Conservation (phyloP, 2,888 invertebrate genomes). For the Myopa tessellatipennis region DNA sequence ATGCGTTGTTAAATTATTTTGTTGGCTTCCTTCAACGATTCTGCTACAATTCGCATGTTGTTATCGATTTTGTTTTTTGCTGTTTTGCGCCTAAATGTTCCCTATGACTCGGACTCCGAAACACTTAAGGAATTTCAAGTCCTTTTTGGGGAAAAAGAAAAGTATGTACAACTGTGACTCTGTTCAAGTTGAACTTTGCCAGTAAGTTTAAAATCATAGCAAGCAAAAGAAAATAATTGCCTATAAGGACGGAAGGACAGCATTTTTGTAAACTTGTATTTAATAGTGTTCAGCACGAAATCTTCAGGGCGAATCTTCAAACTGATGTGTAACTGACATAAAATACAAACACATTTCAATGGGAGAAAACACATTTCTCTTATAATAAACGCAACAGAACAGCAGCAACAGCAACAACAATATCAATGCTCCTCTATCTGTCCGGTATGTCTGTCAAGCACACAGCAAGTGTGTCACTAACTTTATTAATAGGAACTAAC, state of each 20-base stretch:
- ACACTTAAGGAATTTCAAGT: constrained; percentile 55
- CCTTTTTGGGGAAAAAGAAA: neutral
- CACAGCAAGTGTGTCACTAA: constrained; percentile 13
- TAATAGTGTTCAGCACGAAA: no score
- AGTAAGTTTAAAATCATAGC: no score
- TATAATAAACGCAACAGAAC: no score
- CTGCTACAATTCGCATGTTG: constrained; percentile 30
- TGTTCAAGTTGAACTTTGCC: no score
- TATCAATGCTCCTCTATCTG: neutral
- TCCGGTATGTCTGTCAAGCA: constrained; percentile 10
- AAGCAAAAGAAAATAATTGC: no score
- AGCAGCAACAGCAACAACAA: neutral
- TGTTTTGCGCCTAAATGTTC: constrained; percentile 32
- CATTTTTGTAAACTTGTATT: no score
- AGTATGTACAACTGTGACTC: no score
- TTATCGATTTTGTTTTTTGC: constrained; percentile 38
- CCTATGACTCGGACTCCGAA: constrained; percentile 21
- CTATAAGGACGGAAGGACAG: no score
- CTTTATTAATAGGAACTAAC: neutral
- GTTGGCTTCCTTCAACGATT: constrained; percentile 58
- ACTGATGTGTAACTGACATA: no score
- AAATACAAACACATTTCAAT: no score
- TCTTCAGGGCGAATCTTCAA: no score
- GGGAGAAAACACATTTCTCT: no score
- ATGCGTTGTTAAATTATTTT: constrained; percentile 45